Conservation (phyloP, 37 sponge, comb jelly and placozoan genomes). For the Amphimedon queenslandica region DNA sequence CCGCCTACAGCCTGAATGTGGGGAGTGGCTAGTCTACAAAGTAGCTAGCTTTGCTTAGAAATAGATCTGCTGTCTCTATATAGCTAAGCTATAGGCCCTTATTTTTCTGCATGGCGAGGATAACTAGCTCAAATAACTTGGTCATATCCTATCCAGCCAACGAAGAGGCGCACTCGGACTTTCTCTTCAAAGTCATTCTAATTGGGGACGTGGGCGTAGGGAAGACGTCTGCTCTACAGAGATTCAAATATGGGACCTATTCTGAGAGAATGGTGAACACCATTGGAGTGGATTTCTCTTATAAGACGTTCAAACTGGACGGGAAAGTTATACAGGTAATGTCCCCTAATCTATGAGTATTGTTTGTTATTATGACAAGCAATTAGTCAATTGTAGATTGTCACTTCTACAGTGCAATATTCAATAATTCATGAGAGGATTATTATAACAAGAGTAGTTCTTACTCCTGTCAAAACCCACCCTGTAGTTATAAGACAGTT, state of each 20-base stretch:
- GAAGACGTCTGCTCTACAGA: slow-evolving; percentile 91
- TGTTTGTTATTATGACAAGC: no score
- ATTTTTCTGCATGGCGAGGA: not conserved
- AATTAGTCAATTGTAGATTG: no score
- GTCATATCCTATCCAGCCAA: not conserved
- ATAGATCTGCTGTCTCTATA: not conserved
- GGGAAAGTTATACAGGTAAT: slow-evolving; percentile 78
- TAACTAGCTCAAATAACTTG: not conserved
- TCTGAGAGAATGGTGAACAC: slow-evolving; percentile 89
- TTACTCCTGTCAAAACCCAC: no score
- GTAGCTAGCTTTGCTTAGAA: not conserved
- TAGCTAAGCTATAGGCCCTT: not conserved
- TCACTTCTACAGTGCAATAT: no score
- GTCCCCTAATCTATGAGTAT: no score
- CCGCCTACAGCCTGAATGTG: not conserved
- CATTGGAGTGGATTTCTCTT: slow-evolving; percentile 92
- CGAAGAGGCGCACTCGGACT: not conserved
- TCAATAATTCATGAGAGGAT: no score
- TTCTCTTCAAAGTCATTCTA: slow-evolving; percentile 75
- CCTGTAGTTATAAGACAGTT: no score
- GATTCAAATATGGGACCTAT: slow-evolving; percentile 83
- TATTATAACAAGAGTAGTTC: no score
- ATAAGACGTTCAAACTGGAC: slow-evolving; percentile 78
- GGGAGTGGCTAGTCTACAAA: not conserved
- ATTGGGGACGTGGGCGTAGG: slow-evolving; percentile 94